Evolutionary conservation across 1,140 invertebrate species (phyloP).

Genomic region (Hypsibius dujardini): DNA sequence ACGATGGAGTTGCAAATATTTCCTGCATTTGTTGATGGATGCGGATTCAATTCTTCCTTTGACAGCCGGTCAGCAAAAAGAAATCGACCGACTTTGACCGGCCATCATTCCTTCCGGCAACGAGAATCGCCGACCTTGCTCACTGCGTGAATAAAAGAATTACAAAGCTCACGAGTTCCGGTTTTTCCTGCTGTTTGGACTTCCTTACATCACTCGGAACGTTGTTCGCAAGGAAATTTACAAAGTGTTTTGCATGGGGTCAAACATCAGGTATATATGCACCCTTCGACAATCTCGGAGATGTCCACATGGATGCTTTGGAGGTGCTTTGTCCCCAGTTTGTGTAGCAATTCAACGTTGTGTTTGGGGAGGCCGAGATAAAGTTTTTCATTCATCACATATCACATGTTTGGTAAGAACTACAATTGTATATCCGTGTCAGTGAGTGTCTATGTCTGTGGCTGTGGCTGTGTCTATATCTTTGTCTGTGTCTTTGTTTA

Average conservation of each 20-base stretch:
- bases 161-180: constrained; percentile 4
- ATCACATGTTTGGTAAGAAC: background rate
- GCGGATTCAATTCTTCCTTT: background rate
- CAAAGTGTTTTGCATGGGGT: background rate
- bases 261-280: background rate
- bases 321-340: background rate
- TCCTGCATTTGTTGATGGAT: background rate
- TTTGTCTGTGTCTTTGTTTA: no score
- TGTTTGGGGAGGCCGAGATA: background rate
- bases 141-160: background rate
- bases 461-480: no score
- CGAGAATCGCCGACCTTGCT: background rate
- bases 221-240: background rate
- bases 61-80: background rate
- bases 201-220: background rate
- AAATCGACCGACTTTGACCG: background rate
- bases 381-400: background rate
- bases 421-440: background rate
- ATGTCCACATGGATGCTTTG: background rate
- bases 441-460: background rate
- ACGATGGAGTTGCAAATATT: background rate
- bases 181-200: background rate
- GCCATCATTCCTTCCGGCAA: background rate
- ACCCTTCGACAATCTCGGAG: background rate
- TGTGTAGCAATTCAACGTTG: background rate